These are phyloP conservation scores for Psephotus haematonotus DNA, from an alignment of 2,113 vertebrate genomes.

Conservation along the genomic window DNA sequence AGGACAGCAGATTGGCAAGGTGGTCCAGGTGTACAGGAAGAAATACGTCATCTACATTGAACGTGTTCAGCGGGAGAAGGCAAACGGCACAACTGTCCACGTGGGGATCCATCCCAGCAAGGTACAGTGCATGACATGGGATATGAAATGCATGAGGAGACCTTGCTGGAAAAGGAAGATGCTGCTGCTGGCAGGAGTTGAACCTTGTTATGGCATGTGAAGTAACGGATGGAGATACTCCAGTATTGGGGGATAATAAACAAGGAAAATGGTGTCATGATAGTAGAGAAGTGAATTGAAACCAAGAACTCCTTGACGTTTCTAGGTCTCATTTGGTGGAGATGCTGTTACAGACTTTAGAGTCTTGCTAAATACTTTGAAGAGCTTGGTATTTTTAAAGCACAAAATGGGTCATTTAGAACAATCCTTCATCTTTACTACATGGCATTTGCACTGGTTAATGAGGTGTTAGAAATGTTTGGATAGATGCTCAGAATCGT, in stretches of 20 bases:
- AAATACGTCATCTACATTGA: conserved; percentile 95
- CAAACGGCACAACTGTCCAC: conserved; percentile 91
- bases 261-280: rapidly evolving
- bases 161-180: neutral
- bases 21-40: conserved; percentile 94
- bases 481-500: neutral
- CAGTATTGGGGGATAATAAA: neutral
- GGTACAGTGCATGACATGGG: conserved; percentile 50
- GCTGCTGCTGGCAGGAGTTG: rapidly evolving
- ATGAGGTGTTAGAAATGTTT: neutral
- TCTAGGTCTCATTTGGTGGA: neutral
- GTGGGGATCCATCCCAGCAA: conserved; percentile 95
- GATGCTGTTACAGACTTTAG: neutral
- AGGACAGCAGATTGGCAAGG: conserved; percentile 94
- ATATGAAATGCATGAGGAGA: neutral
- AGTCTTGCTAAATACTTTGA: neutral
- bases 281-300: neutral
- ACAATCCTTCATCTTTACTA: rapidly evolving
- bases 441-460: neutral
- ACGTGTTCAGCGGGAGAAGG: conserved; percentile 92
- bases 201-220: rapidly evolving
- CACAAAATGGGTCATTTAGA: rapidly evolving
- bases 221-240: neutral
- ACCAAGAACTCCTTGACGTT: rapidly evolving
- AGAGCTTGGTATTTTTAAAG: neutral